These are phyloP conservation scores for Xenus cinereus DNA, from an alignment of 2,113 vertebrate genomes.

Conservation along the genomic window DNA sequence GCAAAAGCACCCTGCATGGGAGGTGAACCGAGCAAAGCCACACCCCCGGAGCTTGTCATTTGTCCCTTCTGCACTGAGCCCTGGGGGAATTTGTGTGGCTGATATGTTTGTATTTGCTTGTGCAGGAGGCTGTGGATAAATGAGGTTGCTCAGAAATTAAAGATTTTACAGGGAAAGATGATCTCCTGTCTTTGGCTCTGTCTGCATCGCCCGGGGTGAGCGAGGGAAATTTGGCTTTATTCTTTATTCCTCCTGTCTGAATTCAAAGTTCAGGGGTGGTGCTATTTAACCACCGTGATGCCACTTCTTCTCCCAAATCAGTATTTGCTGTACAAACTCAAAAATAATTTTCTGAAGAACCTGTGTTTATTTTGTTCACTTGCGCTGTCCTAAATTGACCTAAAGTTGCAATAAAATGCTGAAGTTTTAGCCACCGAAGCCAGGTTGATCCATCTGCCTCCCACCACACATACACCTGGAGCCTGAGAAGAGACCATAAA, in stretches of 20 bases:
- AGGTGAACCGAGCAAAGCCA: background rate
- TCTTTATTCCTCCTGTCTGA: background rate
- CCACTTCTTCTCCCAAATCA: background rate
- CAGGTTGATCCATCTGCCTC: background rate
- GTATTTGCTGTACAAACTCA: background rate
- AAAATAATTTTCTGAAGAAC: background rate
- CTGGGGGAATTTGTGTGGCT: background rate
- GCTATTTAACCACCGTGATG: background rate
- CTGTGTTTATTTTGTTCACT: background rate
- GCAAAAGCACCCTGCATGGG: background rate
- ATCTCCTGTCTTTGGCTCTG: background rate
- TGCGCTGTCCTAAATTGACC: background rate
- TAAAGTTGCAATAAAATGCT: background rate
- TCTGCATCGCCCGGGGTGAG: background rate
- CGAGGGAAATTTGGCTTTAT: fast-evolving
- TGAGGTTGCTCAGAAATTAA: background rate
- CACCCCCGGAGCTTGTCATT: background rate
- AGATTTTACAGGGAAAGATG: background rate
- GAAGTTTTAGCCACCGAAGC: background rate
- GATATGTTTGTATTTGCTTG: background rate
- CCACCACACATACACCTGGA: fast-evolving
- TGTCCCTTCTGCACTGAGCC: background rate
- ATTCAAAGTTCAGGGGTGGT: background rate
- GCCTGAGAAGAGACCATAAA: background rate
- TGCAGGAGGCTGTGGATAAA: background rate